Conservation (phyloP, 2,113 vertebrate species). For the Mesitornis unicolor region DNA sequence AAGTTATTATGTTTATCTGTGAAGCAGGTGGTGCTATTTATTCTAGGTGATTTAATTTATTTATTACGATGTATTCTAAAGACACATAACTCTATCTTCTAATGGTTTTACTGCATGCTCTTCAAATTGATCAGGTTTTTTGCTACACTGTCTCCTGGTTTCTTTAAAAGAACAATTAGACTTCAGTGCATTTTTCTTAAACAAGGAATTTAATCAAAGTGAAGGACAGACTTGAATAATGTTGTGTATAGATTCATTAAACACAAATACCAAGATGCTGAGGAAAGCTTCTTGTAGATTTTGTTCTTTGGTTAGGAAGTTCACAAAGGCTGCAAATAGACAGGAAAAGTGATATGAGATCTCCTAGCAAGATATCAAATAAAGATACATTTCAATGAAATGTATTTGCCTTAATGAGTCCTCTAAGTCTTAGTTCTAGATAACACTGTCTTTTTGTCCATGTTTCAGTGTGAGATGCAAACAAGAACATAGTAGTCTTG, state of each 20-base stretch:
- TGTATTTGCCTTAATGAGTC: not conserved
- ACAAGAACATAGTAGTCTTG: not conserved
- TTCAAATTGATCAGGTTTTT: conserved; percentile 30
- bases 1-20: conserved; percentile 32
- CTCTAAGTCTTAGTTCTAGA: not conserved
- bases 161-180: conserved; percentile 6
- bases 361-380: not conserved
- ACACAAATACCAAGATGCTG: not conserved
- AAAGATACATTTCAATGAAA: not conserved
- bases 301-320: not conserved
- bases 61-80: conserved; percentile 53
- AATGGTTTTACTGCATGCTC: not conserved
- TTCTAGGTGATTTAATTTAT: conserved; percentile 62
- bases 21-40: conserved; percentile 37
- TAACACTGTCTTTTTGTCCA: not conserved
- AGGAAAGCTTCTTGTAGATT: not conserved
- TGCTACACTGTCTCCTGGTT: not conserved
- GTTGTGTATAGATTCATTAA: not conserved
- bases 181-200: not conserved
- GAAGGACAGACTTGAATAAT: not conserved
- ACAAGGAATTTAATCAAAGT: not conserved
- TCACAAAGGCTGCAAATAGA: not conserved
- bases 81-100: conserved; percentile 36
- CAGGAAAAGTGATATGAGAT: not conserved
- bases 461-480: not conserved